Evolutionary conservation across 2,888 invertebrate species (phyloP), one percentile per base, ranked within the genome.

Genomic region (Allygus modestus): DNA sequence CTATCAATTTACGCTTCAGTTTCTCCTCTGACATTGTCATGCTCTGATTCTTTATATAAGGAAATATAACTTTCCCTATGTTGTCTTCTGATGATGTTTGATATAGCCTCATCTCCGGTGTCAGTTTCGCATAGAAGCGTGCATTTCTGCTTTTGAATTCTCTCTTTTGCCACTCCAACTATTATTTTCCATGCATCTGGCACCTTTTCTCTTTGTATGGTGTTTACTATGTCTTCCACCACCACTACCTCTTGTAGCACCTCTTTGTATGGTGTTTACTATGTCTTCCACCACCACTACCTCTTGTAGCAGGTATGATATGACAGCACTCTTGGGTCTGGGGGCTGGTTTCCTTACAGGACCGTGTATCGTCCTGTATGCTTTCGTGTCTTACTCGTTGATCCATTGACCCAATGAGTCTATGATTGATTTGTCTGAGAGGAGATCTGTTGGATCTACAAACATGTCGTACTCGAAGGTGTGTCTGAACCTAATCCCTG

Each of bases 381-480:
- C 20, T 23, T 61, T n/a, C 1, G 17, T 23, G 26, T 61, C 61
- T 1, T 61, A 61, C 15, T 61, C 61, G 26, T 28, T 28, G 11
- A 28, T 28, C 61, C 61, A 61, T 20, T 23, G 26, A 9, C 9
- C 1, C 61, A 15, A 15, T 15, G 9, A 9, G 9, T 61, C 7
- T 2, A 61, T 61, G 4, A 61, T 61, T 2, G 26, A 61, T 23
- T 61, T 61, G 61, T 61, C 61, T 4, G 61, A 61, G 7, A 61
- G 2, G 9, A 61, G 61, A 23, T 61, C 61, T 1, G 61, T 61
- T 7, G 61, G 26, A 28, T 61, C 61, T 1, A 61, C 23, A 17
- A 23, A 61, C 61, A n/a, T 61, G 61, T 61, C 20, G 17, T 61
- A 61, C 28, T 61, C 61, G 61, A 61, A 61, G 1, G 61, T 61